Evolutionary conservation across 2,888 invertebrate species (phyloP).

Genomic region (Eupeodes luniger): DNA sequence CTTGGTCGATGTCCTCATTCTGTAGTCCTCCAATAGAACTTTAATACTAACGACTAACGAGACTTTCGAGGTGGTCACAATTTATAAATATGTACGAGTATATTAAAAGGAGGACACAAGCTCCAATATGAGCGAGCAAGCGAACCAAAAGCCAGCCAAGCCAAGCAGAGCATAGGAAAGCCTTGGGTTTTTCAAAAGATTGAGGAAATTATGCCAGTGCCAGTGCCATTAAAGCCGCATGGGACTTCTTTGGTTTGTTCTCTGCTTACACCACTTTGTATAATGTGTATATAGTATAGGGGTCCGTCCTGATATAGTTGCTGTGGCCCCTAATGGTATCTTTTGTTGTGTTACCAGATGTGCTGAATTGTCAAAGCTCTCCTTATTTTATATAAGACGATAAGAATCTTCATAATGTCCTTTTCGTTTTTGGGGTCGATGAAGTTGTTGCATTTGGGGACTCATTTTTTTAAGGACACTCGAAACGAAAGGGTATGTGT

Average conservation of each 20-base stretch:
- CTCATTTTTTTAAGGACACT: conserved; percentile 11
- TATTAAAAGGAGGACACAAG: background rate
- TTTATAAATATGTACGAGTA: background rate
- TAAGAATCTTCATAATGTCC: conserved; percentile 64
- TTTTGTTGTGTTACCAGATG: conserved; percentile 58
- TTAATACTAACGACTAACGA: conserved; percentile 71
- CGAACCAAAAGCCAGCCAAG: too few species aligned
- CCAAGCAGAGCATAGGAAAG: conserved; percentile 15
- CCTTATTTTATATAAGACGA: background rate
- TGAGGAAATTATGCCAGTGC: conserved; percentile 69
- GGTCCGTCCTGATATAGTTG: conserved; percentile 12
- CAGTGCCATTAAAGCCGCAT: conserved; percentile 65
- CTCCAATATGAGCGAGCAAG: conserved; percentile 19
- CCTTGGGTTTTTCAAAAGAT: conserved; percentile 60
- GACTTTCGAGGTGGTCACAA: conserved; percentile 39
- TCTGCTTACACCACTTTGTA: background rate
- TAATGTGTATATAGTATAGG: background rate
- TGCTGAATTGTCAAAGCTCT: conserved; percentile 68
- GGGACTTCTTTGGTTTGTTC: conserved; percentile 46
- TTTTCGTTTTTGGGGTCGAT: conserved; percentile 28
- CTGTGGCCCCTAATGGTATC: conserved; percentile 50
- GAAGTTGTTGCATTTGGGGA: conserved; percentile 61
- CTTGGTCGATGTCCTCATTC: conserved; percentile 61
- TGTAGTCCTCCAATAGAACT: conserved; percentile 32
- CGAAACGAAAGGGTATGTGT: background rate